These are phyloP conservation scores for Tridacna crocea DNA, from an alignment of 2,888 invertebrate species.

Conservation along the genomic window DNA sequence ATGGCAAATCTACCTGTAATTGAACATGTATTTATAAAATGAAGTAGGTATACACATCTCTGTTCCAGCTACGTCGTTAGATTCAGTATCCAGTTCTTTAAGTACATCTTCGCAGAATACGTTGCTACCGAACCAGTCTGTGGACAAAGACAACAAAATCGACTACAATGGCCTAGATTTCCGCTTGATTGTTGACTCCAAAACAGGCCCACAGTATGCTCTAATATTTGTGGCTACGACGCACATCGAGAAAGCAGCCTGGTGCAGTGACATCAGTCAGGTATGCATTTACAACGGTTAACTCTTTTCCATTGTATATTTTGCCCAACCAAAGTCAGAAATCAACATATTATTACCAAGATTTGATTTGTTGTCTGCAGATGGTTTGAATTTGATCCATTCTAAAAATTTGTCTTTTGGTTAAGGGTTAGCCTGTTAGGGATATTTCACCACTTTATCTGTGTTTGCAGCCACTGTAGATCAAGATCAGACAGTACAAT, in stretches of 20 bases:
- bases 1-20: neutral
- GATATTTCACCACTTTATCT: too few relatives aligned
- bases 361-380: too few relatives aligned
- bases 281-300: constrained; percentile 75
- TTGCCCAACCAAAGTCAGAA: too few relatives aligned
- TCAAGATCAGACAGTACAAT: too few relatives aligned
- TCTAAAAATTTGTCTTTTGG: too few relatives aligned
- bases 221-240: constrained; percentile 89
- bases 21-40: constrained; percentile 7
- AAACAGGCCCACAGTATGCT: constrained; percentile 88
- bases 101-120: constrained; percentile 77
- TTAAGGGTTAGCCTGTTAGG: too few relatives aligned
- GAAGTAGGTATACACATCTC: neutral
- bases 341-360: too few relatives aligned
- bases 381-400: too few relatives aligned
- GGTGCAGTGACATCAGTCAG: constrained; percentile 96
- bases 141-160: constrained; percentile 69
- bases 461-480: too few relatives aligned
- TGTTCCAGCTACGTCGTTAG: constrained; percentile 80
- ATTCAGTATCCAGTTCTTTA: constrained; percentile 79
- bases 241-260: constrained; percentile 94
- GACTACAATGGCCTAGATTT: constrained; percentile 89
- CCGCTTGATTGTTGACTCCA: constrained; percentile 89
- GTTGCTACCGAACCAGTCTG: constrained; percentile 70
- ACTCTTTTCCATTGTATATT: neutral